Percentiles rank a stretch among this genome's conserved stretches.
Evolutionary conservation across 2,888 invertebrate species (phyloP).

Genomic region (Bombylius major): DNA sequence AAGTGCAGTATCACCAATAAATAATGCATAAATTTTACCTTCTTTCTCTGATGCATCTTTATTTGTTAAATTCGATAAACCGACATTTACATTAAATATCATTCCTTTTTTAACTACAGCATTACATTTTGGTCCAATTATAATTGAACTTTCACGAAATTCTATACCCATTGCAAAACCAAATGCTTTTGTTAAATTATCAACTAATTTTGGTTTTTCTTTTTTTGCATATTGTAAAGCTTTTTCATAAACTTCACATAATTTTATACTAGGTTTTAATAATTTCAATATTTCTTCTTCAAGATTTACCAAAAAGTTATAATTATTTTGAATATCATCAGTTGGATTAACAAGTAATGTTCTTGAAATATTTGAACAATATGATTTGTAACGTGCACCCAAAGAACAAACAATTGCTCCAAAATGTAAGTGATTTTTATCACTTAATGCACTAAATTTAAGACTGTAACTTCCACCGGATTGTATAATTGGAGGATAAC

Average conservation of each 20-base stretch:
- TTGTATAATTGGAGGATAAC: conserved; percentile 97
- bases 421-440: conserved; percentile 89
- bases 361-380: conserved; percentile 95
- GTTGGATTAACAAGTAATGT: conserved; percentile 93
- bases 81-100: conserved; percentile 93
- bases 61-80: conserved; percentile 74
- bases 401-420: conserved; percentile 91
- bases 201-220: conserved; percentile 70
- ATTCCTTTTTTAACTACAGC: conserved; percentile 77
- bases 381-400: conserved; percentile 91
- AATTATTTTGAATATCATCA: conserved; percentile 66
- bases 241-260: conserved; percentile 78
- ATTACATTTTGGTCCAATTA: conserved; percentile 82
- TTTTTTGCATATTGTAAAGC: conserved; percentile 72
- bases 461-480: conserved; percentile 96
- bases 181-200: conserved; percentile 87
- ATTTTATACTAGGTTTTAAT: conserved; percentile 66
- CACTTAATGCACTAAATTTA: conserved; percentile 91
- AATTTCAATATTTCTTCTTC: conserved; percentile 84
- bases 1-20: conserved; percentile 93
- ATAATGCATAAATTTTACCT: conserved; percentile 82
- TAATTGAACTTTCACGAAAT: conserved; percentile 87
- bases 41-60: conserved; percentile 72
- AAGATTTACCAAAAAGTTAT: conserved; percentile 77
- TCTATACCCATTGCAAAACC: conserved; percentile 98